Evolutionary conservation across 1,140 invertebrate species (phyloP).

Genomic region (Eupristina koningsbergeri): DNA sequence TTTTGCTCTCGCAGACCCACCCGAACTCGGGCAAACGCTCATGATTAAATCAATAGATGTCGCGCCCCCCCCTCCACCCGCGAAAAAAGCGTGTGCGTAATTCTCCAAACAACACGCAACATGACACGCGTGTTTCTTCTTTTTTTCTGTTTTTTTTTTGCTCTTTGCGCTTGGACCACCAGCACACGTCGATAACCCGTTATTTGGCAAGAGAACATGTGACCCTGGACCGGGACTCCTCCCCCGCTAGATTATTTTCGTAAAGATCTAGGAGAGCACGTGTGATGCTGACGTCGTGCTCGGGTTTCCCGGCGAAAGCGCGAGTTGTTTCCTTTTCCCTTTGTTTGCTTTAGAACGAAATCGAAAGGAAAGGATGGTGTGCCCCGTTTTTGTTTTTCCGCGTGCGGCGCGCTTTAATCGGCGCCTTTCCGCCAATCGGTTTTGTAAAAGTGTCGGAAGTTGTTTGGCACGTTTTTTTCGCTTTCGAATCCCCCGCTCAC

Average conservation of each 20-base stretch:
- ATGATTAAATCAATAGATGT: not conserved
- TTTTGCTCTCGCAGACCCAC: not conserved
- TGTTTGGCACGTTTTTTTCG: not conserved
- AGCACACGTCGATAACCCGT: not conserved
- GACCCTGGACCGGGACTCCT: not conserved
- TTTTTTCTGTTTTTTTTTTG: too few relatives aligned
- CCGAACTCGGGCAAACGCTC: not conserved
- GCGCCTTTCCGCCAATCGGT: not conserved
- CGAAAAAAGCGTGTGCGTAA: not conserved
- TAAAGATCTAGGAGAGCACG: not conserved
- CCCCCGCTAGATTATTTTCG: not conserved
- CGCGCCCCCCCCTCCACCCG: too few relatives aligned
- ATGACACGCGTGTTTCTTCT: not conserved
- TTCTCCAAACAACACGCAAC: not conserved
- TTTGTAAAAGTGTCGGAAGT: not conserved
- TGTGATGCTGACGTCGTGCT: not conserved
- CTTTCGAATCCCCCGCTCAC: not conserved
- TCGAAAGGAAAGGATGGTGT: not conserved
- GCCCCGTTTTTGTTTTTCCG: not conserved
- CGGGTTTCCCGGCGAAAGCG: not conserved
- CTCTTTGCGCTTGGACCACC: too few relatives aligned
- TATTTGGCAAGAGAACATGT: constrained; percentile 1
- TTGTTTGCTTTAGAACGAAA: too few relatives aligned
- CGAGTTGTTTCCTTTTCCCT: too few relatives aligned
- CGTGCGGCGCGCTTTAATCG: not conserved